A percentile compares a stretch with the other conserved stretches of the same genome.
Evolutionary conservation across 1,140 invertebrate species (phyloP).

Genomic region (Musca domestica): DNA sequence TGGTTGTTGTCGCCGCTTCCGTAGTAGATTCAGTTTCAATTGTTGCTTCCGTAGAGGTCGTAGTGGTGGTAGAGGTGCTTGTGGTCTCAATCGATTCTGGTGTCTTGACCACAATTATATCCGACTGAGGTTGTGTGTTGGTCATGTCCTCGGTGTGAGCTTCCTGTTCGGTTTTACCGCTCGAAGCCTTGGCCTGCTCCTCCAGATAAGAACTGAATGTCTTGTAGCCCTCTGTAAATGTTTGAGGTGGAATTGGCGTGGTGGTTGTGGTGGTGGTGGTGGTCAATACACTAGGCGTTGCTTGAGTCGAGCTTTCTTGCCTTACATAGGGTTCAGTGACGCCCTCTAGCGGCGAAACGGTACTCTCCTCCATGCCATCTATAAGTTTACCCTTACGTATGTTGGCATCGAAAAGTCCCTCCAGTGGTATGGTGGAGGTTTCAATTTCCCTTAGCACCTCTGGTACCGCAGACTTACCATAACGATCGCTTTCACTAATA

Average conservation of each 20-base stretch:
- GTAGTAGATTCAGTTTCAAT: background rate
- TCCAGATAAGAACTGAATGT: too few species aligned
- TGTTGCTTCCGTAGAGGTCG: background rate
- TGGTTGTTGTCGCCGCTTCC: too few species aligned
- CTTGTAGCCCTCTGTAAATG: background rate
- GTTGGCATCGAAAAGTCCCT: slow-evolving; percentile 62
- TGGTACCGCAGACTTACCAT: slow-evolving; percentile 42
- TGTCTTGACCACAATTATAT: background rate
- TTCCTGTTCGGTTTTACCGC: too few species aligned
- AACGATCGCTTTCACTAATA: slow-evolving; percentile 29
- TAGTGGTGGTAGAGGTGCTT: background rate
- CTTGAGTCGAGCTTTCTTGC: background rate
- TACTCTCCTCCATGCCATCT: slow-evolving; percentile 20
- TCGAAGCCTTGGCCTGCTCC: too few species aligned
- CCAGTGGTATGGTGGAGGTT: slow-evolving; percentile 63
- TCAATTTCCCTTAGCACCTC: slow-evolving; percentile 53
- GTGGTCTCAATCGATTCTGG: background rate
- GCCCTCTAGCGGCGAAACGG: background rate
- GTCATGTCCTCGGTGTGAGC: too few species aligned
- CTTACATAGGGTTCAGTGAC: too few species aligned
- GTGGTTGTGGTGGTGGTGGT: background rate
- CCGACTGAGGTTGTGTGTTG: background rate
- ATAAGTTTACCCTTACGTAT: slow-evolving; percentile 43
- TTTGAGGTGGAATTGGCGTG: background rate
- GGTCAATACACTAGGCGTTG: background rate